Percentiles rank a stretch among this genome's conserved stretches.
These are phyloP conservation scores for Ianthella basta DNA, from an alignment of 37 sponge, comb jelly and placozoan species.

Conservation along the genomic window DNA sequence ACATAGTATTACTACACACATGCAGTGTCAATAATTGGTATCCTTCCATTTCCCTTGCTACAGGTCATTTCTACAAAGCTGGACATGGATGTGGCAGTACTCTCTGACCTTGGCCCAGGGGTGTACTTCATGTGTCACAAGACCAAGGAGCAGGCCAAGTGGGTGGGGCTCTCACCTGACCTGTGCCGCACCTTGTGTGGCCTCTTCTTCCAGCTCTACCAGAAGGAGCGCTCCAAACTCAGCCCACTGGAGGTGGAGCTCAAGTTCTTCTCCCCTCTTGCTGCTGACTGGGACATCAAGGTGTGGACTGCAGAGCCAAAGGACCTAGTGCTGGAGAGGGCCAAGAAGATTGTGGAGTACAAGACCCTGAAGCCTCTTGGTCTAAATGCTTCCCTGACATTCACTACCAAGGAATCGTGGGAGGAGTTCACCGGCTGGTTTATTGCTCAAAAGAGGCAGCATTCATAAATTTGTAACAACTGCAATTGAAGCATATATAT, in stretches of 20 bases:
- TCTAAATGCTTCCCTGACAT: neutral
- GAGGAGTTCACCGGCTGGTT: conserved; percentile 18
- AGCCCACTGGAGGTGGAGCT: conserved; percentile 30
- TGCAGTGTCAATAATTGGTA: neutral
- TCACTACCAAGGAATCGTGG: neutral
- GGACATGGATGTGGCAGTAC: too few species aligned
- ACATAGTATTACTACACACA: neutral
- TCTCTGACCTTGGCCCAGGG: neutral
- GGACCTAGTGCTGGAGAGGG: neutral
- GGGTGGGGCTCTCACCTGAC: neutral
- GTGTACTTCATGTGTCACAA: conserved; percentile 17
- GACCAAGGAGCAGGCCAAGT: conserved; percentile 7
- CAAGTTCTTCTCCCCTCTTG: conserved; percentile 18
- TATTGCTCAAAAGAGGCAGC: too few species aligned
- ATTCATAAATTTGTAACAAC: too few species aligned
- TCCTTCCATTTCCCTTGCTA: neutral
- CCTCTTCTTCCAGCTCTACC: conserved; percentile 17
- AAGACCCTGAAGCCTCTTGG: conserved; percentile 16
- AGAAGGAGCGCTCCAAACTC: neutral
- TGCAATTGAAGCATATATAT: too few species aligned
- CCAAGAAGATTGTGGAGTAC: conserved; percentile 12
- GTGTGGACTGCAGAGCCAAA: conserved; percentile 4
- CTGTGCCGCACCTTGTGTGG: conserved; percentile 17
- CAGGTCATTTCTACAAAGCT: neutral
- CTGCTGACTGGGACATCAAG: neutral